Conservation (phyloP, 2,797 vertebrate genomes). For the Parotocinclus haroldoi region DNA sequence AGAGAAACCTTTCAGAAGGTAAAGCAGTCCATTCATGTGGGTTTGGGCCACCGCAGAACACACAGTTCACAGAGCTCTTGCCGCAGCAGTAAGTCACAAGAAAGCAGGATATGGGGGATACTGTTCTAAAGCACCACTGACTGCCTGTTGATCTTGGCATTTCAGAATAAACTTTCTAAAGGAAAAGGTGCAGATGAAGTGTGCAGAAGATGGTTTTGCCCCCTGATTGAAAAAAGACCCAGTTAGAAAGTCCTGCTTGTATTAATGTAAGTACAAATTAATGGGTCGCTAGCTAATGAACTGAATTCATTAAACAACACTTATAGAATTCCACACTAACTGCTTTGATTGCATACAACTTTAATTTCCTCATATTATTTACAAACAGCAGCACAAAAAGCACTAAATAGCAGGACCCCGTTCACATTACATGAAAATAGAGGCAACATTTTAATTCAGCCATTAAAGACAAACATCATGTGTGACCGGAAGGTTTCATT, state of each 20-base stretch:
- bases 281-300: not conserved
- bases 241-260: constrained; percentile 13
- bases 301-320: not conserved
- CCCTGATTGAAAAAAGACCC: not conserved
- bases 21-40: constrained; percentile 11
- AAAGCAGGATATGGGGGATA: constrained; percentile 74
- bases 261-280: not conserved
- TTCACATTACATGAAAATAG: constrained; percentile 24
- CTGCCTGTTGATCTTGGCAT: constrained; percentile 72
- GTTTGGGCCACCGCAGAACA: not conserved
- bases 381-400: not conserved
- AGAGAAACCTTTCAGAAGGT: constrained; percentile 4
- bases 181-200: constrained; percentile 65
- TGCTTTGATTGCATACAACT: too few species aligned
- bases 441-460: constrained; percentile 22
- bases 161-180: constrained; percentile 60
- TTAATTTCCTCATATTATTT: too few species aligned
- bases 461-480: constrained; percentile 28
- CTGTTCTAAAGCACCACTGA: constrained; percentile 67
- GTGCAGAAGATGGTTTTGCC: constrained; percentile 14
- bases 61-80: constrained; percentile 61
- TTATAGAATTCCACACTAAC: too few species aligned
- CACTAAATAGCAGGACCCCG: constrained; percentile 7
- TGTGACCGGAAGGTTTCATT: constrained; percentile 39
- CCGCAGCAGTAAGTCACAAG: constrained; percentile 48